Evolutionary conservation across 2,113 vertebrate species (phyloP).

Genomic region (Rafetus swinhoei): DNA sequence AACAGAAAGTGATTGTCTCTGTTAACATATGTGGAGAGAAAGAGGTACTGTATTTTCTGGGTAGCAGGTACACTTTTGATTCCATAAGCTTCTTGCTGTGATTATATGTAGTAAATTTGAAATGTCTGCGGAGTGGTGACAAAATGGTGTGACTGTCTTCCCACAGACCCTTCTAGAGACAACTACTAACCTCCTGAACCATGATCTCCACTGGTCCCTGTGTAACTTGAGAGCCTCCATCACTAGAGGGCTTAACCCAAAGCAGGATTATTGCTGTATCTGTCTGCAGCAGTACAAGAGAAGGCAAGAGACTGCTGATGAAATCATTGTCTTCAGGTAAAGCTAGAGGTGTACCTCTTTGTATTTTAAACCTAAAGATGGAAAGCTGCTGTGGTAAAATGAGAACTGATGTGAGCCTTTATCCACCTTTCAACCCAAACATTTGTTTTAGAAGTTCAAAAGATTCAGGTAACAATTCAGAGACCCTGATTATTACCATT

Average conservation of each 20-base stretch:
- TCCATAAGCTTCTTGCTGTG: conserved; percentile 17
- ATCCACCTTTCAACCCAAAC: neutral
- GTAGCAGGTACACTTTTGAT: conserved; percentile 12
- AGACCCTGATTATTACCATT: neutral
- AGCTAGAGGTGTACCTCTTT: neutral
- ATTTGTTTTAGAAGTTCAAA: neutral
- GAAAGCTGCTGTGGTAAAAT: neutral
- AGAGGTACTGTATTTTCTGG: conserved; percentile 25
- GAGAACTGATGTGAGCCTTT: neutral
- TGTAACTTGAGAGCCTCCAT: conserved; percentile 91
- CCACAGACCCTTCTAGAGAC: conserved; percentile 93
- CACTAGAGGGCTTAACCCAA: conserved; percentile 91
- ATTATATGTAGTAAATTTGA: neutral
- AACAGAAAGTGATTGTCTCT: neutral
- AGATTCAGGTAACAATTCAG: neutral
- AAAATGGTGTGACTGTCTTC: conserved; percentile 8
- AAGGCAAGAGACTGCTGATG: conserved; percentile 87
- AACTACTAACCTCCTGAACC: conserved; percentile 93
- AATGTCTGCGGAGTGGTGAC: neutral
- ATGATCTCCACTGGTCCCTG: conserved; percentile 98
- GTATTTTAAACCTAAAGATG: neutral
- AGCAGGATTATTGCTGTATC: conserved; percentile 94
- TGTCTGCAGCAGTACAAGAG: conserved; percentile 96
- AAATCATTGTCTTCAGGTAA: conserved; percentile 97
- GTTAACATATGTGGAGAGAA: neutral